A percentile compares a stretch with the other conserved stretches of the same genome.
Conservation (phyloP, 2,797 vertebrate species). For the Cyprinella venusta region DNA sequence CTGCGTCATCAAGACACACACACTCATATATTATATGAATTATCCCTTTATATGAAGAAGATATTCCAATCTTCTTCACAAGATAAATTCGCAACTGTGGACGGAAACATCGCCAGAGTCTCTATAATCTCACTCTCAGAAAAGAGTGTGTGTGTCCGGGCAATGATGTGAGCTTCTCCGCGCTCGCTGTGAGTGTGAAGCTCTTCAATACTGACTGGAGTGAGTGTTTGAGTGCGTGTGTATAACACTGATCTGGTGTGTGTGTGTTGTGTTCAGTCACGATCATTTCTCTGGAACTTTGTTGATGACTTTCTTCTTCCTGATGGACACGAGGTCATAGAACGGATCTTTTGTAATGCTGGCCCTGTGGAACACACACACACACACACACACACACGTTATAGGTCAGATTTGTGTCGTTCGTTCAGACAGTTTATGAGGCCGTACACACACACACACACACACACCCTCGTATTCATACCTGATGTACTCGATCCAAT, state of each 20-base stretch:
- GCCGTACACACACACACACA: too few relatives aligned
- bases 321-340: slow-evolving; percentile 91
- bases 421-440: background rate
- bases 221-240: background rate
- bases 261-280: background rate
- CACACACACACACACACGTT: background rate
- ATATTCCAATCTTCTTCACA: too few relatives aligned
- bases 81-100: background rate
- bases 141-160: background rate
- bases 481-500: too few relatives aligned
- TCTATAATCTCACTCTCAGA: background rate
- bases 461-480: too few relatives aligned
- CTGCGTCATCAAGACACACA: too few relatives aligned
- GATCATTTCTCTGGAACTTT: slow-evolving; percentile 69
- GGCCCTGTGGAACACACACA: slow-evolving; percentile 75
- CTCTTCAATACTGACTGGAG: background rate
- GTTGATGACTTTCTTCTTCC: slow-evolving; percentile 91
- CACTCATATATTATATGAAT: too few relatives aligned
- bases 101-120: background rate
- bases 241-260: background rate
- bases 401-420: too few relatives aligned
- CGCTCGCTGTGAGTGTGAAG: background rate
- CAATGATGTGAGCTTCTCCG: too few relatives aligned
- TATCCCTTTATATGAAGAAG: too few relatives aligned
- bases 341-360: slow-evolving; percentile 95